Conservation (phyloP, 2,888 invertebrate species). For the Penaeus monodon region DNA sequence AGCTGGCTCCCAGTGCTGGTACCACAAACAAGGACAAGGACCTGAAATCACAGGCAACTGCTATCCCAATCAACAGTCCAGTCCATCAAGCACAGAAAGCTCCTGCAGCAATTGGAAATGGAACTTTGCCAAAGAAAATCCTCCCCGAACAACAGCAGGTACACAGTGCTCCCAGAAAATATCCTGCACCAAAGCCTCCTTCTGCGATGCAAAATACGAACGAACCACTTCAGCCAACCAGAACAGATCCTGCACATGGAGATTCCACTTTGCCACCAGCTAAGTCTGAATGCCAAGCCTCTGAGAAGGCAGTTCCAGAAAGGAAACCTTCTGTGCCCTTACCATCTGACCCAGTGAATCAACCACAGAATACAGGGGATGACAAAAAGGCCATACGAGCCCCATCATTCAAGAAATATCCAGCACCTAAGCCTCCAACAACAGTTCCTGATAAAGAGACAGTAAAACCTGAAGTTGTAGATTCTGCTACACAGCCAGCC, state of each 20-base stretch:
- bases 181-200: constrained; percentile 59
- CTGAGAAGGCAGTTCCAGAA: too few species aligned
- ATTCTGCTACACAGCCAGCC: too few species aligned
- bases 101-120: too few species aligned
- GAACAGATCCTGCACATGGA: background rate
- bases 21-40: background rate
- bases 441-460: background rate
- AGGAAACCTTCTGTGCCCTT: too few species aligned
- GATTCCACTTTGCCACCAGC: background rate
- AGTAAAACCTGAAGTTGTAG: too few species aligned
- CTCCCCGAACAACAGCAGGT: too few species aligned
- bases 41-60: background rate
- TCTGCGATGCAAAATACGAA: background rate
- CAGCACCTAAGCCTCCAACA: constrained; percentile 50
- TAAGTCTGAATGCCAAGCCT: background rate
- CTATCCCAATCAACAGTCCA: background rate
- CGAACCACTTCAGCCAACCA: background rate
- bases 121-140: too few species aligned
- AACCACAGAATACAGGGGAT: background rate
- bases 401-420: constrained; percentile 59
- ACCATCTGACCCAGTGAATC: too few species aligned
- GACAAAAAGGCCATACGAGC: constrained; percentile 31
- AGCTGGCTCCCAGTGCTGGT: background rate
- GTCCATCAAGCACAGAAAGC: too few species aligned
- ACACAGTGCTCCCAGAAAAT: constrained; percentile 42